Percentiles rank a stretch among this genome's conserved stretches.
Evolutionary conservation across 2,888 invertebrate genomes (phyloP).

Genomic region (Drosophila algonquin): DNA sequence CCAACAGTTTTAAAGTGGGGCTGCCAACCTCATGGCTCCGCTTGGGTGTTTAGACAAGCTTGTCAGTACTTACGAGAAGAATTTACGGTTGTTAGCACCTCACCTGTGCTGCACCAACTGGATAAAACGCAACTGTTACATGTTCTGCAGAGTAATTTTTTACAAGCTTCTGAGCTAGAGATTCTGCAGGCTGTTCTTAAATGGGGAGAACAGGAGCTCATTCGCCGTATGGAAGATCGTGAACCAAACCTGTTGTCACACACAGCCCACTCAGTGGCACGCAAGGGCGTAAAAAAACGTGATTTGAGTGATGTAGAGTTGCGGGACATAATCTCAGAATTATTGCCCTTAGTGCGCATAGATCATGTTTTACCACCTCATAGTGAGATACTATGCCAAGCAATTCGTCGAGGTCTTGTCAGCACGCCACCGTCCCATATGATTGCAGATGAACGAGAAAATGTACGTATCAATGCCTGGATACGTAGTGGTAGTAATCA

Average conservation of each 20-base stretch:
- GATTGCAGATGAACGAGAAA: constrained; percentile 89
- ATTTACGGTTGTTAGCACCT: constrained; percentile 91
- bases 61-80: constrained; percentile 96
- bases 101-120: constrained; percentile 90
- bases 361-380: constrained; percentile 95
- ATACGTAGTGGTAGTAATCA: constrained; percentile 89
- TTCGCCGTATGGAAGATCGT: constrained; percentile 92
- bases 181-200: constrained; percentile 93
- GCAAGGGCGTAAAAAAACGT: constrained; percentile 91
- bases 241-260: constrained; percentile 96
- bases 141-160: constrained; percentile 90
- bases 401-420: constrained; percentile 88
- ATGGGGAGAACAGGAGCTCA: constrained; percentile 95
- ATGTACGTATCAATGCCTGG: constrained; percentile 90
- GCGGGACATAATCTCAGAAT: constrained; percentile 92
- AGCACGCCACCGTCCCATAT: constrained; percentile 93
- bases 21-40: constrained; percentile 93
- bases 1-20: constrained; percentile 95
- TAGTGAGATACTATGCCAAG: constrained; percentile 90
- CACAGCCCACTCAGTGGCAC: constrained; percentile 95
- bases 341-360: constrained; percentile 93
- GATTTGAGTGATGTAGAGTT: constrained; percentile 94
- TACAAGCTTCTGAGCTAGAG: constrained; percentile 94
- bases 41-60: constrained; percentile 95
- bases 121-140: constrained; percentile 90